phyloP scores from a whole-genome alignment of 2,797 vertebrate species.

The Epinephelus awoara region DNA sequence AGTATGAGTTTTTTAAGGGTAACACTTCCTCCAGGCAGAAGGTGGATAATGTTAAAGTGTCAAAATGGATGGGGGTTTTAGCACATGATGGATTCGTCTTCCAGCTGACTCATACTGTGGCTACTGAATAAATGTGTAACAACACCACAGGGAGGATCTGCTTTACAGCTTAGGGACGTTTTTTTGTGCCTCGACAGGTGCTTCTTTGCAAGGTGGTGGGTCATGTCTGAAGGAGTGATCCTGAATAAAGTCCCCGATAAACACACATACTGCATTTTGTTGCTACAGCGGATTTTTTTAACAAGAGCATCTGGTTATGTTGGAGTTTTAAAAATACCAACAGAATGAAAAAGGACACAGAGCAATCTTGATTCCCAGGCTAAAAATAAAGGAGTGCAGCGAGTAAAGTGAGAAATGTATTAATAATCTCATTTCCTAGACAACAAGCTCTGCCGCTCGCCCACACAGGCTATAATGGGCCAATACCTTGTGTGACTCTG shows the following conservation, averaged over 20 bases:
- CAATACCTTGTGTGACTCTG: conserved; percentile 69
- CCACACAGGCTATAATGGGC: conserved; percentile 75
- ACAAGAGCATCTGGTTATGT: conserved; percentile 16
- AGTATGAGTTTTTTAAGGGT: conserved; percentile 61
- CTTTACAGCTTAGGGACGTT: conserved; percentile 27
- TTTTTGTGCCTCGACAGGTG: conserved; percentile 31
- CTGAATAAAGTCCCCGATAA: background rate
- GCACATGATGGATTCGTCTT: conserved; percentile 66
- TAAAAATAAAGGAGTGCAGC: conserved; percentile 78
- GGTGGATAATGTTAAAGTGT: conserved; percentile 67
- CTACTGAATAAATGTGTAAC: conserved; percentile 44
- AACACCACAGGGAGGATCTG: conserved; percentile 26
- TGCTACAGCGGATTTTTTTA: background rate
- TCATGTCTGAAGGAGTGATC: conserved; percentile 14
- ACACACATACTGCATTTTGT: conserved; percentile 1
- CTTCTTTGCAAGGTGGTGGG: conserved; percentile 9
- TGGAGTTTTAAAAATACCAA: conserved; percentile 65
- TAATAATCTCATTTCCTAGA: conserved; percentile 83
- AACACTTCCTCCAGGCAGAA: conserved; percentile 66
- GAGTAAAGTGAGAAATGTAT: conserved; percentile 80
- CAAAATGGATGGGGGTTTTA: conserved; percentile 59
- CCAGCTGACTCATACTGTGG: conserved; percentile 54
- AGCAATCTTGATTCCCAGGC: conserved; percentile 60
- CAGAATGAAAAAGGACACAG: conserved; percentile 72
- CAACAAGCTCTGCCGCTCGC: conserved; percentile 78